phyloP scores from a whole-genome alignment of 2,888 invertebrate species.

The Myopa testacea region DNA sequence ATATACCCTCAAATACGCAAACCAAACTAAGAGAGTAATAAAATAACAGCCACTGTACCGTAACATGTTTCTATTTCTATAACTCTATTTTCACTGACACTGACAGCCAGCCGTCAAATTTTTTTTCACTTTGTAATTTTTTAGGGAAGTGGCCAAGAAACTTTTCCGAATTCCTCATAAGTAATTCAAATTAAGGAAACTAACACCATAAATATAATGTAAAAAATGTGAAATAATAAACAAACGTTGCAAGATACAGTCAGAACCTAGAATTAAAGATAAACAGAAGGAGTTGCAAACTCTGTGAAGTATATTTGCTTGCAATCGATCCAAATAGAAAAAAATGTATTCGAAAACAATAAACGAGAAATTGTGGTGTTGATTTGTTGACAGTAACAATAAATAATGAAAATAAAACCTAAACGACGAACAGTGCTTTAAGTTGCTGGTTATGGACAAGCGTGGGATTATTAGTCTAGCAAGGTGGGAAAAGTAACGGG shows the following conservation, averaged over 20 bases:
- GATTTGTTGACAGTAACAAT: slow-evolving; percentile 32
- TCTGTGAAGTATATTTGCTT: slow-evolving; percentile 24
- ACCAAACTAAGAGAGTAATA: too few relatives aligned
- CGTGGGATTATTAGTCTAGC: neutral
- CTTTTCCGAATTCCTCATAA: slow-evolving; percentile 7
- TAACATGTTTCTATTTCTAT: too few relatives aligned
- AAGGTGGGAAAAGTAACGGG: neutral
- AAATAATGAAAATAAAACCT: slow-evolving; percentile 39
- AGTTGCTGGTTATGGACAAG: neutral
- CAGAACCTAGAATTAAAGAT: neutral
- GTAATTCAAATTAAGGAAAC: neutral
- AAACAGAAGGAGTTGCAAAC: neutral
- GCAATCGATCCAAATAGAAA: slow-evolving; percentile 26
- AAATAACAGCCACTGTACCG: too few relatives aligned
- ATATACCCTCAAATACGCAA: too few relatives aligned
- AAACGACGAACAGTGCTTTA: slow-evolving; percentile 24
- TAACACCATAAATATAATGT: too few relatives aligned
- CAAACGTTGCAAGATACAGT: neutral
- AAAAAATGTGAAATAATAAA: slow-evolving; percentile 6
- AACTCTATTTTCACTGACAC: too few relatives aligned
- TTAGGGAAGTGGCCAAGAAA: slow-evolving; percentile 36
- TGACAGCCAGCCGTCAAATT: slow-evolving; percentile 28
- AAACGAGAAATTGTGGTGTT: neutral
- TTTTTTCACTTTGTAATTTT: slow-evolving; percentile 24
- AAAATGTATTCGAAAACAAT: slow-evolving; percentile 31